These are phyloP conservation scores for Cheilosia urbana DNA, from an alignment of 2,888 invertebrate species.

Conservation along the genomic window DNA sequence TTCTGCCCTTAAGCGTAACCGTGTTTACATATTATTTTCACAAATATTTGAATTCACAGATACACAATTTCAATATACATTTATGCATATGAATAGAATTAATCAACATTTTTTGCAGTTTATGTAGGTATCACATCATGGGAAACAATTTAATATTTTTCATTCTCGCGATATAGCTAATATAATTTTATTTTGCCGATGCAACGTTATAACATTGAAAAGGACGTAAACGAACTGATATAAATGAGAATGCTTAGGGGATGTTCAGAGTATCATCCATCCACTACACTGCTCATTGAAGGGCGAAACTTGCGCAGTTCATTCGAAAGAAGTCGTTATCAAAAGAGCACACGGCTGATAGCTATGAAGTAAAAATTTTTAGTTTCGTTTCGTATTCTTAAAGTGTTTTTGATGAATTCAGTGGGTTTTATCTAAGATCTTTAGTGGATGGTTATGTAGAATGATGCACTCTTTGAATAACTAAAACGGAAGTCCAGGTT, in stretches of 20 bases:
- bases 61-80: neutral
- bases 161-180: conserved; percentile 13
- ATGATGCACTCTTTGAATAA: conserved; percentile 1
- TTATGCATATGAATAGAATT: neutral
- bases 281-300: conserved; percentile 25
- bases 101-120: neutral
- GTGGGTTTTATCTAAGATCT: conserved; percentile 7
- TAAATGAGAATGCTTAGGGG: conserved; percentile 40
- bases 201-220: conserved; percentile 7
- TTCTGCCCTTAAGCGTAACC: neutral
- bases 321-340: conserved; percentile 3
- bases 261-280: conserved; percentile 44
- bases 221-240: conserved; percentile 50
- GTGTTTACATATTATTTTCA: neutral
- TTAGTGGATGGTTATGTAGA: neutral
- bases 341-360: conserved; percentile 19
- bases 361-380: neutral
- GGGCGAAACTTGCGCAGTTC: conserved; percentile 43
- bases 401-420: conserved; percentile 11
- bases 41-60: neutral
- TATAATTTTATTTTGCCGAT: conserved; percentile 12
- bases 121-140: neutral
- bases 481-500: neutral
- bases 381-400: neutral
- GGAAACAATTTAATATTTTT: neutral